phyloP scores from a whole-genome alignment of 2,888 invertebrate genomes.

The Hyposoter dolosus region DNA sequence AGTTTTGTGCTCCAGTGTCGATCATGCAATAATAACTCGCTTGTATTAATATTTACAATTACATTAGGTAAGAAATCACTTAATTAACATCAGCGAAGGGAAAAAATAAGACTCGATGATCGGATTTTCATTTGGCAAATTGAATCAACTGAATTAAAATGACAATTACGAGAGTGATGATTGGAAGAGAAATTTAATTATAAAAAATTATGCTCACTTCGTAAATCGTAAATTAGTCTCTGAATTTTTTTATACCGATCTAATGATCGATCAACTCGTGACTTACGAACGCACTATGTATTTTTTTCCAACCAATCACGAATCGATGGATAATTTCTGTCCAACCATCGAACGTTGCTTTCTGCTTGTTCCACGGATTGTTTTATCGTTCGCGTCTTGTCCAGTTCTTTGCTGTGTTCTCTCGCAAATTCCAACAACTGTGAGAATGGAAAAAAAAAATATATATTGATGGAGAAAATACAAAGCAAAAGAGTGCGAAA shows the following conservation, averaged over 20 bases:
- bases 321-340: slow-evolving; percentile 90
- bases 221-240: slow-evolving; percentile 33
- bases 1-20: slow-evolving; percentile 45
- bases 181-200: slow-evolving; percentile 3
- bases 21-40: slow-evolving; percentile 69
- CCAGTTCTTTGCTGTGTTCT: slow-evolving; percentile 88
- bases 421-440: slow-evolving; percentile 90
- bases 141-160: slow-evolving; percentile 30
- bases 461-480: neutral
- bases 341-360: slow-evolving; percentile 94
- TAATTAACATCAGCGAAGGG: slow-evolving; percentile 38
- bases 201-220: slow-evolving; percentile 12
- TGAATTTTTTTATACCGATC: slow-evolving; percentile 22
- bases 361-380: slow-evolving; percentile 93
- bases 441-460: neutral
- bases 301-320: slow-evolving; percentile 89
- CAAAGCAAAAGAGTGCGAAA: neutral
- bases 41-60: slow-evolving; percentile 77
- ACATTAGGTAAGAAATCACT: slow-evolving; percentile 73
- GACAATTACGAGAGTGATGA: slow-evolving; percentile 45
- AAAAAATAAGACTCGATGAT: slow-evolving; percentile 37
- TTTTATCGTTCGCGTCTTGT: slow-evolving; percentile 89
- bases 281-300: slow-evolving; percentile 70
- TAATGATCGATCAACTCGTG: slow-evolving; percentile 30
- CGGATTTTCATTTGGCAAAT: slow-evolving; percentile 49